Base-by-base conservation (phyloP, 2,888 invertebrate genomes). In the Venusia cambrica region DNA sequence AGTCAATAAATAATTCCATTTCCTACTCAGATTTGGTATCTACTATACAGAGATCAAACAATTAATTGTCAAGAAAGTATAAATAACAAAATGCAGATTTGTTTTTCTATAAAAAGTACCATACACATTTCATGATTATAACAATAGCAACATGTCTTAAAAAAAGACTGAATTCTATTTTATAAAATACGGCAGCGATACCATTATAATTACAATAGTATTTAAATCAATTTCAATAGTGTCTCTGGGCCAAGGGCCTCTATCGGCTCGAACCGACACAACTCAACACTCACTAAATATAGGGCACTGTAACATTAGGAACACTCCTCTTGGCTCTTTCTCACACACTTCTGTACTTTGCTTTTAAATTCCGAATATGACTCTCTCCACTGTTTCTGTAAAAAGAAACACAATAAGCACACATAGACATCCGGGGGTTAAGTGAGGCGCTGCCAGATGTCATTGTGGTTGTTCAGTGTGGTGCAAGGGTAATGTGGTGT, bases 241-340 rank as follows among this genome's bases (percentile, higher is more conserved):
- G 87, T 87, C 85, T 81, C 77, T 83, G 73, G 70, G 75, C 76
- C 73, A 47, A 74, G 47, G 11, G 35, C 37, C 36, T n/a, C n/a
- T n/a, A n/a, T n/a, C 45, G 40, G 40, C 12, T 21, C 35, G 30
- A 39, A 42, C 46, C 37, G 27, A 71, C 70, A 65, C 75, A 81
- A 78, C 75, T 73, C 65, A 73, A 75, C 87, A 80, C 81, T 81
- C 84, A 83, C 84, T 78, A 76, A 77, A 74, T 73, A 72, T 79
- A 79, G 84, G 84, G 79, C 85, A 83, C 87, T 89, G 81, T 84
- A 87, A 83, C 88, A 45, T 92, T 94, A 95, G 92, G 94, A 93
- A 93, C 95, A 95, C 90, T 97, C 96, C 89, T 99, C 98, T 92
- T 98, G 98, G 91, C 98, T 98, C 90, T 96, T 97, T 89, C 98